phyloP scores from a whole-genome alignment of 2,888 invertebrate genomes.

The Parnassius apollo region DNA sequence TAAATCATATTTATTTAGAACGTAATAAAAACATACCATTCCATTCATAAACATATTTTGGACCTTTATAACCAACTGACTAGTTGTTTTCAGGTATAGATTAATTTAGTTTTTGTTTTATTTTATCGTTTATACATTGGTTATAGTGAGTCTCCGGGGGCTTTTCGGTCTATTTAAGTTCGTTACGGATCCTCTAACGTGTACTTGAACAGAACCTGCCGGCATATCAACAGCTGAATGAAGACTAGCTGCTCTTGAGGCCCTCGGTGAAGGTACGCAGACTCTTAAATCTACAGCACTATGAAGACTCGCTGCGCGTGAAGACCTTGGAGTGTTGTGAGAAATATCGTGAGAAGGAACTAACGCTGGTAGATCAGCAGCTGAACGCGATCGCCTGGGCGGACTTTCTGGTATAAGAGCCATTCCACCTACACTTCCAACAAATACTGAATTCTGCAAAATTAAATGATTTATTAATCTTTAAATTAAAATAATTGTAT shows the following conservation, averaged over 20 bases:
- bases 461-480: neutral
- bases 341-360: conserved; percentile 74
- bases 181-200: conserved; percentile 61
- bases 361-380: conserved; percentile 90
- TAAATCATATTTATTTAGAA: no score
- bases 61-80: neutral
- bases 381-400: conserved; percentile 90
- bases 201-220: conserved; percentile 65
- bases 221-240: conserved; percentile 69
- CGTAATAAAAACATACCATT: no score
- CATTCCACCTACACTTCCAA: conserved; percentile 85
- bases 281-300: conserved; percentile 69
- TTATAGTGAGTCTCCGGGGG: conserved; percentile 66
- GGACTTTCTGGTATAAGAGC: conserved; percentile 85
- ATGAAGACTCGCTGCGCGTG: conserved; percentile 71
- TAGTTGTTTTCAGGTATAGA: neutral
- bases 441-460: conserved; percentile 92
- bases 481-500: no score
- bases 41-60: neutral
- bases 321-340: conserved; percentile 61
- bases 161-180: conserved; percentile 66
- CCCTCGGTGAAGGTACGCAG: conserved; percentile 61
- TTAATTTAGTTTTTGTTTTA: neutral
- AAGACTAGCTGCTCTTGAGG: conserved; percentile 67
- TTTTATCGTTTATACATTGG: conserved; percentile 50